Evolutionary conservation across 2,113 vertebrate genomes (phyloP).

Genomic region (Clarias macrocephalus): DNA sequence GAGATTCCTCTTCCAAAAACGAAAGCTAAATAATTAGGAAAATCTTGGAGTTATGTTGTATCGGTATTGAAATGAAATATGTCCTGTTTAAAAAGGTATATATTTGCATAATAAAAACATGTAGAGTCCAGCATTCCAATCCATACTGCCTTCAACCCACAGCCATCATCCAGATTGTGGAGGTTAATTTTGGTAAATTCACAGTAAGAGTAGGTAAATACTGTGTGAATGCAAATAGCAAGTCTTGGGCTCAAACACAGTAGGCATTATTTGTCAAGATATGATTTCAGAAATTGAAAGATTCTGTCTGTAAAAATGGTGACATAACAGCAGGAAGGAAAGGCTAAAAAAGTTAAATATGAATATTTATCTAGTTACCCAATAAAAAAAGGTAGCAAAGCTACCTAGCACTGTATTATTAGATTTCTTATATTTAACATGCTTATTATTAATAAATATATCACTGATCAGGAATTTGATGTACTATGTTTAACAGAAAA

Average conservation of each 20-base stretch:
- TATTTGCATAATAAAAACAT: not conserved
- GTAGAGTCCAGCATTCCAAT: not conserved
- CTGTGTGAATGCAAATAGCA: not conserved
- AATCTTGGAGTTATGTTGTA: not conserved
- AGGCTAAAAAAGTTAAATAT: too few relatives aligned
- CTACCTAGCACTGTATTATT: not conserved
- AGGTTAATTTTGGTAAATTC: not conserved
- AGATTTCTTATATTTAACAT: too few relatives aligned
- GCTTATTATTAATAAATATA: too few relatives aligned
- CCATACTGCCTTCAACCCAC: not conserved
- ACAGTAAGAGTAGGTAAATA: not conserved
- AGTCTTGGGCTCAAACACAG: not conserved
- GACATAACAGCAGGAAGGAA: not conserved
- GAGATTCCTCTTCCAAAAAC: not conserved
- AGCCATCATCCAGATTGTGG: not conserved
- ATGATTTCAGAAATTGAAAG: not conserved
- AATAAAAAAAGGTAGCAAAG: too few relatives aligned
- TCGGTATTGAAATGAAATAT: not conserved
- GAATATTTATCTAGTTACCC: too few relatives aligned
- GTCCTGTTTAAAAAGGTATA: not conserved
- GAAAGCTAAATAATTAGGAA: not conserved
- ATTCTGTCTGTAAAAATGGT: too few relatives aligned
- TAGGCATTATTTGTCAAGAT: not conserved
- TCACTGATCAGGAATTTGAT: too few relatives aligned
- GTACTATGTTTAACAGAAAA: too few relatives aligned